Conservation (phyloP, 2,888 invertebrate species). For the Tipula confusa region DNA sequence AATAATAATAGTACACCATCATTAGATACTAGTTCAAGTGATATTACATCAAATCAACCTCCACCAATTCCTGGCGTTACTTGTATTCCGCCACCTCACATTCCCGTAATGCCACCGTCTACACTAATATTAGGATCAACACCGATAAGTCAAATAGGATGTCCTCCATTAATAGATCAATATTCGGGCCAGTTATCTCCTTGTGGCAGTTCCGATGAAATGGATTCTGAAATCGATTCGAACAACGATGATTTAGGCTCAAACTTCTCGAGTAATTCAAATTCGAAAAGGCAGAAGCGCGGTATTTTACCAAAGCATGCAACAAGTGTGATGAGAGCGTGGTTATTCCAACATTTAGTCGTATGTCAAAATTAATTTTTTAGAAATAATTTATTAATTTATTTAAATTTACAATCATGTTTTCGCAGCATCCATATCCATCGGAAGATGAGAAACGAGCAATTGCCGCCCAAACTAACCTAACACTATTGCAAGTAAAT, state of each 20-base stretch:
- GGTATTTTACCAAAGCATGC: conserved; percentile 94
- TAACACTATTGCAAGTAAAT: conserved; percentile 76
- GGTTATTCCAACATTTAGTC: conserved; percentile 95
- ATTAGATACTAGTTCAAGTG: conserved; percentile 34
- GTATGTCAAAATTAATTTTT: conserved; percentile 55
- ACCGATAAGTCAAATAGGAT: conserved; percentile 80
- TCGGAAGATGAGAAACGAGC: conserved; percentile 91
- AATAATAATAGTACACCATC: conserved; percentile 35
- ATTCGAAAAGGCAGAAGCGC: conserved; percentile 68
- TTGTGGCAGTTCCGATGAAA: conserved; percentile 47
- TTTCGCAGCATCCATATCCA: conserved; percentile 83
- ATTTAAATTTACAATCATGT: neutral
- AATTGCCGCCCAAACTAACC: conserved; percentile 81
- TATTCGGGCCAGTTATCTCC: conserved; percentile 57
- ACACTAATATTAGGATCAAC: conserved; percentile 75
- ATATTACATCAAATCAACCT: conserved; percentile 32
- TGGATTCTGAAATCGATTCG: conserved; percentile 55
- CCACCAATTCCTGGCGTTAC: neutral
- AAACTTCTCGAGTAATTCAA: conserved; percentile 45
- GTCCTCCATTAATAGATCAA: conserved; percentile 53
- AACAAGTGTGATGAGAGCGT: conserved; percentile 92
- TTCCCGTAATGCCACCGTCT: conserved; percentile 29
- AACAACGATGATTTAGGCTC: conserved; percentile 57
- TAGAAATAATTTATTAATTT: conserved; percentile 28
- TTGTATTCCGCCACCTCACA: conserved; percentile 31